These are phyloP conservation scores for Hemibates koningsi DNA, from an alignment of 2,113 vertebrate species.

Conservation along the genomic window DNA sequence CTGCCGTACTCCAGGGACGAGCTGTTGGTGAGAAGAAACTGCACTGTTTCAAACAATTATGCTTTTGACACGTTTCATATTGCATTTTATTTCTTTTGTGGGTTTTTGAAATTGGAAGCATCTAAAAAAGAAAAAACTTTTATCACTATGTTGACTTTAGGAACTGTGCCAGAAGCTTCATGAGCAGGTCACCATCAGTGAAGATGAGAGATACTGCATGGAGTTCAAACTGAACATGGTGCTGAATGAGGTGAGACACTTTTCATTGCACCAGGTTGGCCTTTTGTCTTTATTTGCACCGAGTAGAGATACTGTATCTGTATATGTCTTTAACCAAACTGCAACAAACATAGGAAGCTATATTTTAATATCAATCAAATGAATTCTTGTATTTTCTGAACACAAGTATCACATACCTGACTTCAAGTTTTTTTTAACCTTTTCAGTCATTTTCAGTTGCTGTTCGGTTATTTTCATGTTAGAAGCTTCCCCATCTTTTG, in stretches of 20 bases:
- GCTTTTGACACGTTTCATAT: fast-evolving
- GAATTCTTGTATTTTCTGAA: not conserved
- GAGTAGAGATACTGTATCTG: not conserved
- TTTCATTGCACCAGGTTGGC: not conserved
- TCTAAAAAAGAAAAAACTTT: not conserved
- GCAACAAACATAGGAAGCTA: not conserved
- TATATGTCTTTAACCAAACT: not conserved
- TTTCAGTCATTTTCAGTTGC: not conserved
- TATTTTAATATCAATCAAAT: not conserved
- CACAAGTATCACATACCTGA: fast-evolving
- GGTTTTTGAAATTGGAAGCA: not conserved
- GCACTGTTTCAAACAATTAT: fast-evolving
- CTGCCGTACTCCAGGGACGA: slow-evolving; percentile 80
- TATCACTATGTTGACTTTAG: slow-evolving; percentile 54
- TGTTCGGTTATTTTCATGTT: fast-evolving
- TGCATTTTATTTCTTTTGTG: not conserved
- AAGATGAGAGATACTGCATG: slow-evolving; percentile 90
- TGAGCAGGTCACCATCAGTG: slow-evolving; percentile 78
- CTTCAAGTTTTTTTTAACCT: not conserved
- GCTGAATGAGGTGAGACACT: slow-evolving; percentile 78
- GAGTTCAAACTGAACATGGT: slow-evolving; percentile 86
- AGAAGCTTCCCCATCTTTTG: not conserved
- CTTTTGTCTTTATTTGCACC: not conserved
- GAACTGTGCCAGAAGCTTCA: slow-evolving; percentile 85
- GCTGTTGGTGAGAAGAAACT: slow-evolving; percentile 70